Base-by-base conservation (phyloP, 2,888 invertebrate genomes). In the Litoditis marina region DNA sequence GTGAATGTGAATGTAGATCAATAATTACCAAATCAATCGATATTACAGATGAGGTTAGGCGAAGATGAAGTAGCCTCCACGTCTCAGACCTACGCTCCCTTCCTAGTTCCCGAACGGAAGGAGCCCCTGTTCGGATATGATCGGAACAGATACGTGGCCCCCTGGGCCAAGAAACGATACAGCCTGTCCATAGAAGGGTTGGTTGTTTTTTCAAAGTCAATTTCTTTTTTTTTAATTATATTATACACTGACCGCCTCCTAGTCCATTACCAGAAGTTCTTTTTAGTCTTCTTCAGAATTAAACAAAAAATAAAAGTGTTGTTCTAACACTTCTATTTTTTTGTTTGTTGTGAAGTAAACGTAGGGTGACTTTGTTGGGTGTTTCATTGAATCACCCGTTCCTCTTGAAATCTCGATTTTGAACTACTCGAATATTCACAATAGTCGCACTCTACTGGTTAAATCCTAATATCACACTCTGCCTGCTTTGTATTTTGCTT, bases 121-220 rank as follows among this genome's bases (percentile, higher is more conserved):
- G 54, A 61, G 47, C 47, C 54, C n/a, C 50, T 47, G 36, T 61
- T 61, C 36, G 61, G 61, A 19, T 61, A 61, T 44, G n/a, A 25
- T 3, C 22, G 28, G 22, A 36, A 58, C 11, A 53, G 61, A 42
- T 19, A 53, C 1, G 34, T 65, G 6, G 71, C 71, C 1, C 76
- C 76, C 16, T 76, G 76, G 76, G 60, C 71, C 30, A 61, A 68
- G 39, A 72, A 69, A 63, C 66, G 69, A 28, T 74, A 74, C 56
- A 66, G 57, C n/a, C 55, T 74, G 27, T 67, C 67, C 28, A 54
- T 76, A 25, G 62, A 71, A 31, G 76, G 76, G 73, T 73, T 8
- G n/a, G 66, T 63, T n/a, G n/a, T n/a, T n/a, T n/a, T n/a, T 65
- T 59, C 27, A 31, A 61, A 22, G 11, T 13, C 30, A 50, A 30